Base-by-base conservation (phyloP, 2,888 invertebrate species). In the Lochmaea capreae region DNA sequence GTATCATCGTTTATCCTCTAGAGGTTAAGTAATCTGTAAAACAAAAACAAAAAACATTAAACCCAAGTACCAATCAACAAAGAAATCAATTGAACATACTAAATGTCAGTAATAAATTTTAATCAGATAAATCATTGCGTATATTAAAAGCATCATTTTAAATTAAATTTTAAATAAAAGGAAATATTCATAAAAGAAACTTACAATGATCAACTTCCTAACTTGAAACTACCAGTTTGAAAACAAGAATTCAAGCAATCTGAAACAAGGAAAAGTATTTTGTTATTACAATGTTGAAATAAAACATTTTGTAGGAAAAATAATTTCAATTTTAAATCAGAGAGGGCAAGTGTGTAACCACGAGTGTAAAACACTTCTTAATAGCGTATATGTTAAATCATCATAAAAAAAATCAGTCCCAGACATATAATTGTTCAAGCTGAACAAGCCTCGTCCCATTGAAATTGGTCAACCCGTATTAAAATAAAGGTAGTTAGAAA, bases 281-380 rank as follows among this genome's bases (percentile, higher is more conserved):
- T 33, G 33, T 6, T 54, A 16, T 18, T 54, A 54, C 18, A 54
- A 54, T 16, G 9, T 54, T 54, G 0, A 9, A 18, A 6, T 1
- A 54, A 9, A 52, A 16, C 18, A 54, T 9, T 16, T 8, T 16
- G 2, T 2, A 12, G 3, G 8, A 46, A 52, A n/a, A 9, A 16
- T 33, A 14, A n/a, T 49, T 57, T 14, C 11, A 22, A 33, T 14
- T 9, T 11, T 16, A 49, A 57, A 67, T 79, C 79, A 79, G 79
- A 76, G 79, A 79, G 79, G 79, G 79, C 79, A 79, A 79, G 79
- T 78, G 70, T 71, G 73, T 65, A 77, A 75, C 79, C 80, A 80
- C 58, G n/a, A 65, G 72, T 66, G 68, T 75, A 65, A 61, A 71
- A 62, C 74, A 75, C 65, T 59, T 79, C 77, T 79, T 79, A 77